These are phyloP conservation scores for Microchrysa polita DNA, from an alignment of 2,888 invertebrate genomes.

Conservation along the genomic window DNA sequence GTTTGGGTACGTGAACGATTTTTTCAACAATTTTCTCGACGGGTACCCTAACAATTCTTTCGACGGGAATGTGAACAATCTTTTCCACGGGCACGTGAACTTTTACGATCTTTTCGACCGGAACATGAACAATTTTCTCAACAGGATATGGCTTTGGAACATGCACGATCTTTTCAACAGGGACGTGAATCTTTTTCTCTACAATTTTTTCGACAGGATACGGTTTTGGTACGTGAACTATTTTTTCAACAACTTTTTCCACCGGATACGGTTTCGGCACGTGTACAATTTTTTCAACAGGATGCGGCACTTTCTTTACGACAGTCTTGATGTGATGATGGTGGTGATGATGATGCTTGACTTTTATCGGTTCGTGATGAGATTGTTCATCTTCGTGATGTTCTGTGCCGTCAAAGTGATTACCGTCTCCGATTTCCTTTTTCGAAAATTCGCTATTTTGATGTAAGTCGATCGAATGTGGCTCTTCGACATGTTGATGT, in stretches of 20 bases:
- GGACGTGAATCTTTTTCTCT: slow-evolving; percentile 59
- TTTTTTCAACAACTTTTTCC: slow-evolving; percentile 63
- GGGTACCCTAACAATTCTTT: slow-evolving; percentile 68
- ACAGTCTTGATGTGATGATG: slow-evolving; percentile 73
- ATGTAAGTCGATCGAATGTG: slow-evolving; percentile 42
- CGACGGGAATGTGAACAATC: slow-evolving; percentile 61
- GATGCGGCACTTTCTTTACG: slow-evolving; percentile 67
- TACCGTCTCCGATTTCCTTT: slow-evolving; percentile 48
- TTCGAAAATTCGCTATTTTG: slow-evolving; percentile 53
- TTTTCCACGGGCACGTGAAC: slow-evolving; percentile 65
- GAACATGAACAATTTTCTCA: slow-evolving; percentile 59
- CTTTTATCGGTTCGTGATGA: slow-evolving; percentile 57
- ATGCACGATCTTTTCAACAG: slow-evolving; percentile 64
- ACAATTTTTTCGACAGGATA: slow-evolving; percentile 66
- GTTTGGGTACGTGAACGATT: slow-evolving; percentile 66
- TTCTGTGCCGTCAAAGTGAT: slow-evolving; percentile 46
- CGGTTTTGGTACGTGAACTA: slow-evolving; percentile 61
- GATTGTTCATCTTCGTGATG: slow-evolving; percentile 52
- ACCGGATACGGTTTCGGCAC: slow-evolving; percentile 69
- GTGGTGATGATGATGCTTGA: slow-evolving; percentile 72
- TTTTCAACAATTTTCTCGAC: slow-evolving; percentile 65
- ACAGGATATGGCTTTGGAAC: slow-evolving; percentile 62
- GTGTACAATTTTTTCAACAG: slow-evolving; percentile 67
- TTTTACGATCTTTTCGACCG: slow-evolving; percentile 66
- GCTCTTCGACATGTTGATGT: slow-evolving; percentile 57